phyloP scores from a whole-genome alignment of 2,888 invertebrate genomes.

The Prionchulus punctatus region DNA sequence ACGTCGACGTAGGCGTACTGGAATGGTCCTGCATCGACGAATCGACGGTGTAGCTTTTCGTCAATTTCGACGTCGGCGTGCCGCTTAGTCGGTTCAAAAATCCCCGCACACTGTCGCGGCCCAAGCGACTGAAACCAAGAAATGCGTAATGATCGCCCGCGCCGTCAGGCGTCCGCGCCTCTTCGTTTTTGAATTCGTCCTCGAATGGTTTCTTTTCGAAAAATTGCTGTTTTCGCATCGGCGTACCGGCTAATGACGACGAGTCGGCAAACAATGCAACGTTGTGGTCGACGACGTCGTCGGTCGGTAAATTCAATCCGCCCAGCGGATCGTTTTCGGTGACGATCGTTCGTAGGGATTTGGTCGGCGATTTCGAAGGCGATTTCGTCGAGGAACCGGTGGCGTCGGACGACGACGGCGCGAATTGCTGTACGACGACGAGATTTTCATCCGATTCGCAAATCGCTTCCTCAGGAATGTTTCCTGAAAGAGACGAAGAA shows the following conservation, averaged over 20 bases:
- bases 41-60: background rate
- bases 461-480: background rate
- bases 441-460: background rate
- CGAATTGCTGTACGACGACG: background rate
- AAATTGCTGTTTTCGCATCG: background rate
- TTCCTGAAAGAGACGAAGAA: no score
- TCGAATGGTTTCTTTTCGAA: slow-evolving; percentile 4
- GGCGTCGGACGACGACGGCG: background rate
- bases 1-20: no score
- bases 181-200: background rate
- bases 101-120: background rate
- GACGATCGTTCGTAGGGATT: slow-evolving; percentile 55
- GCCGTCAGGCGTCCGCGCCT: background rate
- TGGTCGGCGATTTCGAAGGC: background rate
- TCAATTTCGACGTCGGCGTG: background rate
- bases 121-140: background rate
- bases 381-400: background rate
- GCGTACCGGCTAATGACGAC: no score
- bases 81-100: background rate
- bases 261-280: no score
- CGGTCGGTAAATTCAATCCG: no score
- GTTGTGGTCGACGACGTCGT: no score
- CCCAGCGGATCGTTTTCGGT: slow-evolving; percentile 81
- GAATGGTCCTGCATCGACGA: background rate
- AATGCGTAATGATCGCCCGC: background rate